Conservation (phyloP, 2,888 invertebrate species). For the Scelioninae gen. 1 region DNA sequence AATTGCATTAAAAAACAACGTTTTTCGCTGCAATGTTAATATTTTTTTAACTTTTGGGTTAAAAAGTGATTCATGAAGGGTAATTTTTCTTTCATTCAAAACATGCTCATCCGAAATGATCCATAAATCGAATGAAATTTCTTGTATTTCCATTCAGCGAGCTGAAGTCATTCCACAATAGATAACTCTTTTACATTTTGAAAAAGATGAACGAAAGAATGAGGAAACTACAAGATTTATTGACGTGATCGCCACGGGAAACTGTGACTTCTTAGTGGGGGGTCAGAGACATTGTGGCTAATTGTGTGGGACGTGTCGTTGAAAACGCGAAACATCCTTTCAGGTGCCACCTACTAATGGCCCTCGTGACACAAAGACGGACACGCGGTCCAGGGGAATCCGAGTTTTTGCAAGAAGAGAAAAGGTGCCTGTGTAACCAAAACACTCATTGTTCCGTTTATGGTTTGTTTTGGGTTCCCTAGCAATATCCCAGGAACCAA, state of each 20-base stretch:
- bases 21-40: too few relatives aligned
- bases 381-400: conserved; percentile 57
- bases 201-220: conserved; percentile 15
- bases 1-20: too few relatives aligned
- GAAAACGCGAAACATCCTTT: conserved; percentile 74
- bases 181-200: conserved; percentile 31
- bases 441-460: conserved; percentile 80
- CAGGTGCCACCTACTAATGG: conserved; percentile 67
- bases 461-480: conserved; percentile 77
- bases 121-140: neutral
- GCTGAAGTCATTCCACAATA: neutral
- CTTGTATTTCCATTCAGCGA: neutral
- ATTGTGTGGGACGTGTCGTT: conserved; percentile 76
- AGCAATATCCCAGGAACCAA: conserved; percentile 68
- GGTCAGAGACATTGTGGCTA: conserved; percentile 80
- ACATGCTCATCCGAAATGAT: neutral
- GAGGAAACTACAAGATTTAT: conserved; percentile 42
- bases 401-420: conserved; percentile 69
- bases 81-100: conserved; percentile 1
- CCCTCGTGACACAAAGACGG: conserved; percentile 49
- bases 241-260: conserved; percentile 21
- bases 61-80: too few relatives aligned
- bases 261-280: conserved; percentile 75
- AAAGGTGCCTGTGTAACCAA: conserved; percentile 72
- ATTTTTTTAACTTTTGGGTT: too few relatives aligned